phyloP scores from a whole-genome alignment of 2,797 vertebrate genomes.

The Eospalax fontanierii region DNA sequence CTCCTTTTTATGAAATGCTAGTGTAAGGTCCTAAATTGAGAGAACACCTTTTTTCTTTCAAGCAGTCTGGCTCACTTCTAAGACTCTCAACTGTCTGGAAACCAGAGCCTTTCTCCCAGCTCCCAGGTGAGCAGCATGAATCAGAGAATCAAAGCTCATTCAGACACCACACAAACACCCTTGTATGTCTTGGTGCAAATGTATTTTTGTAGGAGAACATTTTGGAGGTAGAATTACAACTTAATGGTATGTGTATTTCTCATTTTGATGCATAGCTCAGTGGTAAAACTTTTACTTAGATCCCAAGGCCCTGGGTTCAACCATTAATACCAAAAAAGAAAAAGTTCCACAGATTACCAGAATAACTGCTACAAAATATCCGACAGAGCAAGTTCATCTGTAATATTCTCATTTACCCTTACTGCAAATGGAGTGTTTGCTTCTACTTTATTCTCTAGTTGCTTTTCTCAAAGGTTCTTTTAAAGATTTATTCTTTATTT shows the following conservation, averaged over 20 bases:
- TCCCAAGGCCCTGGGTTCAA: background rate
- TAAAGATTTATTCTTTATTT: too few species aligned
- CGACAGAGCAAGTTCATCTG: background rate
- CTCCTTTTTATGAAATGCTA: slow-evolving; percentile 54
- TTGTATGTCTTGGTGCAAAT: background rate
- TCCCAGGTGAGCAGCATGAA: background rate
- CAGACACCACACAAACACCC: background rate
- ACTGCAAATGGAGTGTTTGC: background rate
- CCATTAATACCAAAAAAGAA: background rate
- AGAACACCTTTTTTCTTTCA: slow-evolving; percentile 7
- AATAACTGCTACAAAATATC: background rate
- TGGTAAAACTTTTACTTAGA: background rate
- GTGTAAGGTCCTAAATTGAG: slow-evolving; percentile 51
- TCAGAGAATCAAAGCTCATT: background rate
- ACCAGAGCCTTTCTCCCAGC: background rate
- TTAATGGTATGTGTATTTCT: background rate
- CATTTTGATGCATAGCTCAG: background rate
- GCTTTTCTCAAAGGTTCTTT: too few species aligned
- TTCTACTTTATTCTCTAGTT: slow-evolving; percentile 15
- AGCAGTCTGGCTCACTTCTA: slow-evolving; percentile 9
- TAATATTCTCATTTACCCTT: slow-evolving; percentile 30
- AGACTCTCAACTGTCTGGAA: slow-evolving; percentile 33
- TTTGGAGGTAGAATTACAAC: slow-evolving; percentile 8
- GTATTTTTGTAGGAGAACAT: background rate
- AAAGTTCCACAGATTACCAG: slow-evolving; percentile 14